phyloP scores from a whole-genome alignment of 2,113 vertebrate species.

The Orientallactaga bullata region DNA sequence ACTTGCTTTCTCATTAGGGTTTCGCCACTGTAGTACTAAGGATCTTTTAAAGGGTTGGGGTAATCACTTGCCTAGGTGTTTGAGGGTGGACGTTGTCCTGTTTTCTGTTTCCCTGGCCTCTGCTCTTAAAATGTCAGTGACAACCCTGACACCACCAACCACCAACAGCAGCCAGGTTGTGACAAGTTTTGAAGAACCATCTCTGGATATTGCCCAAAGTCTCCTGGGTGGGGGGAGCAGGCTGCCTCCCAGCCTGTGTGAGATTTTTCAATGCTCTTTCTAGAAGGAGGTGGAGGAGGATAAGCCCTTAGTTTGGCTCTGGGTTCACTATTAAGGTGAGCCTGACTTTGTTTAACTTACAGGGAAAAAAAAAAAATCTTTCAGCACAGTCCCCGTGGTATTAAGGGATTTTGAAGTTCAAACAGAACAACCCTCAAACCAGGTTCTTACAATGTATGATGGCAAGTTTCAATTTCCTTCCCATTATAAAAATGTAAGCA shows the following conservation, averaged over 20 bases:
- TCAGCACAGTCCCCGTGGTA: constrained; percentile 34
- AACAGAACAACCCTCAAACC: constrained; percentile 64
- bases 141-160: neutral
- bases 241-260: neutral
- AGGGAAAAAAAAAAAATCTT: constrained; percentile 49
- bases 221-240: neutral
- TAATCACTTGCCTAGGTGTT: neutral
- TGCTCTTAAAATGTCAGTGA: neutral
- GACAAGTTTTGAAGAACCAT: neutral
- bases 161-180: neutral
- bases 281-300: neutral
- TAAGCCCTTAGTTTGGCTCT: neutral
- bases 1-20: neutral
- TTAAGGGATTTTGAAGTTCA: constrained; percentile 73
- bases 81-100: neutral
- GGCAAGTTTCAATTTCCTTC: constrained; percentile 67
- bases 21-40: neutral
- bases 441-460: constrained; percentile 48
- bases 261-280: neutral
- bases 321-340: constrained; percentile 41
- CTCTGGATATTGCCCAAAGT: neutral
- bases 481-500: constrained; percentile 60
- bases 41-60: neutral
- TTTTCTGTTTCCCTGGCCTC: neutral
- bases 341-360: constrained; percentile 59